phyloP scores from a whole-genome alignment of 37 sponge, comb jelly and placozoan genomes.

The Chondrilla cf. caribensis region DNA sequence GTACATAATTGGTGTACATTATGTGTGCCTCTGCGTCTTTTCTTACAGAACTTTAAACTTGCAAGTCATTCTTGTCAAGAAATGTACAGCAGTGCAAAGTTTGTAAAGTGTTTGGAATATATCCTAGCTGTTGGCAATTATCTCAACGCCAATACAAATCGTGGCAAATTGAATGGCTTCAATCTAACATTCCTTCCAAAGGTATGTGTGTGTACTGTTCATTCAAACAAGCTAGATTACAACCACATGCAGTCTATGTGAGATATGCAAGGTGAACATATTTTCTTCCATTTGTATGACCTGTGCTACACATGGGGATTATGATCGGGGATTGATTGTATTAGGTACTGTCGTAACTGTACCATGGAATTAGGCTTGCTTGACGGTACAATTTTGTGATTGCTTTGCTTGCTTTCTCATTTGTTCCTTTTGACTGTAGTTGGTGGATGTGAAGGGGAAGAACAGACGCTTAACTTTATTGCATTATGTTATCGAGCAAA shows the following conservation, averaged over 20 bases:
- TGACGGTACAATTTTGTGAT: no score
- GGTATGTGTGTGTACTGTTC: constrained; percentile 27
- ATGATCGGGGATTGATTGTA: no score
- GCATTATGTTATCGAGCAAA: constrained; percentile 49
- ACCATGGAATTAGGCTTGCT: no score
- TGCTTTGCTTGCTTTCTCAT: no score
- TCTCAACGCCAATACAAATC: constrained; percentile 69
- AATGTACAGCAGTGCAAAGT: constrained; percentile 32
- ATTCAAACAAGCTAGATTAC: no score
- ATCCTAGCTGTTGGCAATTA: constrained; percentile 84
- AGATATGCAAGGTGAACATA: no score
- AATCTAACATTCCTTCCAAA: constrained; percentile 61
- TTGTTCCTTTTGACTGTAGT: no score
- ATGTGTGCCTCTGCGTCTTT: neutral
- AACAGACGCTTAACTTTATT: constrained; percentile 41
- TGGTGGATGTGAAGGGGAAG: constrained; percentile 45
- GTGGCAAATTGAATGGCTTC: constrained; percentile 80
- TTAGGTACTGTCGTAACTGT: no score
- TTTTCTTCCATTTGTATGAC: no score
- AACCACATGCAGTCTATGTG: no score
- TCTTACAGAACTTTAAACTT: constrained; percentile 43
- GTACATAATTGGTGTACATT: no score
- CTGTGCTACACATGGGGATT: no score
- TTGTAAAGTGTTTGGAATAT: constrained; percentile 65
- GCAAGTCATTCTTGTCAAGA: constrained; percentile 73